These are phyloP conservation scores for Camarhynchus parvulus DNA, from an alignment of 2,113 vertebrate genomes.

Conservation along the genomic window DNA sequence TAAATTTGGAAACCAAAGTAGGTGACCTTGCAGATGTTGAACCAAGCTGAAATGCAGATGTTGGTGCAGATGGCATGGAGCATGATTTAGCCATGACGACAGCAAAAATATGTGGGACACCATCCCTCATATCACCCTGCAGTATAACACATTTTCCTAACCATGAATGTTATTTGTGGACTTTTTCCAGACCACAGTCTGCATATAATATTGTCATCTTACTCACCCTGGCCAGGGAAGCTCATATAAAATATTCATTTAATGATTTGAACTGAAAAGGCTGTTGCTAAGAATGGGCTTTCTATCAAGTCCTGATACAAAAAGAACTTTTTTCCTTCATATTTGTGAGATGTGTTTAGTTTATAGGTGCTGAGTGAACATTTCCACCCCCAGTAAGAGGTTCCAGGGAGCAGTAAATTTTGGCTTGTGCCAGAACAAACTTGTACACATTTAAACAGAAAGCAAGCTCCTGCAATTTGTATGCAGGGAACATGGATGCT, in stretches of 20 bases:
- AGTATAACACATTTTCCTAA: neutral
- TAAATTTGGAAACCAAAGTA: neutral
- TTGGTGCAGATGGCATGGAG: neutral
- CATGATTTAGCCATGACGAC: neutral
- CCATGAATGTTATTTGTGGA: neutral
- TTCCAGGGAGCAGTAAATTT: neutral
- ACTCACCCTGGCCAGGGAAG: neutral
- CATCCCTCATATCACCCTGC: neutral
- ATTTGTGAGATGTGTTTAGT: neutral
- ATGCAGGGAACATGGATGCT: neutral
- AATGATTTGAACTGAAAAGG: neutral
- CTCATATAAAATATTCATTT: neutral
- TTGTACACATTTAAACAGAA: neutral
- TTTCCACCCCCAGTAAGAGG: neutral
- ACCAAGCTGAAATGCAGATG: constrained; percentile 6
- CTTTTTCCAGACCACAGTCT: constrained; percentile 8
- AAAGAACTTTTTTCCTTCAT: neutral
- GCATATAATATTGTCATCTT: neutral
- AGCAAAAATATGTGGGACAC: neutral
- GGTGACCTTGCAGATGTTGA: neutral
- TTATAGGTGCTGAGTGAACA: neutral
- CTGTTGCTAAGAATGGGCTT: neutral
- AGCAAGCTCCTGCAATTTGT: neutral
- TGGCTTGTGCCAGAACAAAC: neutral
- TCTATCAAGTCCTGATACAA: neutral